A percentile compares a stretch with the other conserved stretches of the same genome.
phyloP scores from a whole-genome alignment of 2,797 vertebrate genomes.

The Silurus lanzhouensis region DNA sequence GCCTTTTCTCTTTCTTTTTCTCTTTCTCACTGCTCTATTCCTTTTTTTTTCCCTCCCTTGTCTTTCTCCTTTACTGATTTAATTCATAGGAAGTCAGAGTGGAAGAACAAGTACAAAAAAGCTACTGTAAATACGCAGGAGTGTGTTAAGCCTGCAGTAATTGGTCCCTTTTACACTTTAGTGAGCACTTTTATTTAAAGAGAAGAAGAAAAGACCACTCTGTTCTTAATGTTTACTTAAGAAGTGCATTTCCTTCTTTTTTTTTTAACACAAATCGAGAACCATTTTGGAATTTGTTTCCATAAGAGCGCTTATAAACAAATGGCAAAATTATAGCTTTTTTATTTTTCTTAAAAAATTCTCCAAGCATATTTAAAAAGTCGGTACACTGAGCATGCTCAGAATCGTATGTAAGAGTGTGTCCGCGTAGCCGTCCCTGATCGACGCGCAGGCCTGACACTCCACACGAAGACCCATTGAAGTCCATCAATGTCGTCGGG shows the following conservation, averaged over 20 bases:
- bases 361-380: background rate
- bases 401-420: background rate
- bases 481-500: slow-evolving; percentile 84
- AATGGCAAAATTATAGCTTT: too few species aligned
- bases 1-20: slow-evolving; percentile 47
- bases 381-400: background rate
- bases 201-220: slow-evolving; percentile 66
- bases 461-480: slow-evolving; percentile 82
- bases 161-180: slow-evolving; percentile 94
- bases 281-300: background rate
- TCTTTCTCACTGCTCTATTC: slow-evolving; percentile 41
- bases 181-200: slow-evolving; percentile 82
- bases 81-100: slow-evolving; percentile 87
- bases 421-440: background rate
- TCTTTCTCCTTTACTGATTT: slow-evolving; percentile 46
- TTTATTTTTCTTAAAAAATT: background rate
- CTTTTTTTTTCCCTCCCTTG: slow-evolving; percentile 27
- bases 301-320: background rate
- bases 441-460: slow-evolving; percentile 73
- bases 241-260: slow-evolving; percentile 22
- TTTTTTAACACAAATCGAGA: background rate
- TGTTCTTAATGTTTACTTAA: slow-evolving; percentile 75
- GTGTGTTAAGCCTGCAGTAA: slow-evolving; percentile 99
- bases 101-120: slow-evolving; percentile 98
- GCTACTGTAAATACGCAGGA: slow-evolving; percentile 99